Conservation (phyloP, 2,113 vertebrate species). For the Vicugna pacos region DNA sequence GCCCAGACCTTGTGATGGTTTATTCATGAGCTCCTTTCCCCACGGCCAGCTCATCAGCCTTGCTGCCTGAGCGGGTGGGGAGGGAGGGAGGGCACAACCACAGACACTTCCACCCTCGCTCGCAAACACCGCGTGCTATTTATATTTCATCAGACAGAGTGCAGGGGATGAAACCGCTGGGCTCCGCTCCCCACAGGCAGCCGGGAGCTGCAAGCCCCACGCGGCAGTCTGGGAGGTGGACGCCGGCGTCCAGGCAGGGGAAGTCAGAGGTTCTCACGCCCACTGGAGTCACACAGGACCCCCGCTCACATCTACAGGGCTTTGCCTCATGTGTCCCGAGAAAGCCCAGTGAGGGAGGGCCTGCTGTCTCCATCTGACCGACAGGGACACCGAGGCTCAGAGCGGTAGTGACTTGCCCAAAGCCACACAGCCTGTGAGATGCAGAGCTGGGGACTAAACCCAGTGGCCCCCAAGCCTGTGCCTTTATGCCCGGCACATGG, state of each 20-base stretch:
- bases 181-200: conserved; percentile 13
- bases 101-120: conserved; percentile 25
- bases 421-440: not conserved
- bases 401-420: not conserved
- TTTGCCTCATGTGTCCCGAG: not conserved
- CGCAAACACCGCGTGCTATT: conserved; percentile 53
- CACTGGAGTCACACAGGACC: not conserved
- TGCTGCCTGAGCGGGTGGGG: not conserved
- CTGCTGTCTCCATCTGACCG: not conserved
- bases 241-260: not conserved
- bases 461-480: not conserved
- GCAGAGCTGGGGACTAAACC: not conserved
- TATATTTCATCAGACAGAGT: conserved; percentile 65
- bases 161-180: not conserved
- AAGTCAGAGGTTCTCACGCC: not conserved
- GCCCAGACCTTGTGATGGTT: conserved; percentile 48
- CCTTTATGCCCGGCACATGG: not conserved
- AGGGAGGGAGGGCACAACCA: not conserved
- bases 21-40: conserved; percentile 63
- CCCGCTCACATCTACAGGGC: not conserved
- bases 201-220: not conserved
- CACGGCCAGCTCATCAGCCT: conserved; percentile 28
- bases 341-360: not conserved
- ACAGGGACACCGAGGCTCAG: not conserved
- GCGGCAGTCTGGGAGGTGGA: not conserved